These are phyloP conservation scores for Brachycybe producta DNA, from an alignment of 2,888 invertebrate genomes.

Conservation along the genomic window DNA sequence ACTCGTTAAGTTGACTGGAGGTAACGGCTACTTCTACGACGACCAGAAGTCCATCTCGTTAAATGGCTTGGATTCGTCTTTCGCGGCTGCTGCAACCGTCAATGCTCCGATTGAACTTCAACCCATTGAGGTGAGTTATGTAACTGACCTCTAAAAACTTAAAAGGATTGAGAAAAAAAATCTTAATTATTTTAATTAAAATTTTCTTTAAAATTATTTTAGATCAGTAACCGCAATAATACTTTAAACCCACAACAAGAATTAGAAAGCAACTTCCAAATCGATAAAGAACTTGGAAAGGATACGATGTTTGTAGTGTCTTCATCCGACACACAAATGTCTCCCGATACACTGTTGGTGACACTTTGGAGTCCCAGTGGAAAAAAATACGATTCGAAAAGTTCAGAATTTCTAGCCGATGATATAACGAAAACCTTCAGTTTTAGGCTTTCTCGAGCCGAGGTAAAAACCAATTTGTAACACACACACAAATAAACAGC, in stretches of 20 bases:
- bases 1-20: slow-evolving; percentile 18
- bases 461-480: too few species aligned
- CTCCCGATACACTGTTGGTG: slow-evolving; percentile 10
- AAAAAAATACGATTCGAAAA: slow-evolving; percentile 18
- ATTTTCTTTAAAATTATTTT: too few species aligned
- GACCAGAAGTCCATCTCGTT: slow-evolving; percentile 15
- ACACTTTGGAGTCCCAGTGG: slow-evolving; percentile 21
- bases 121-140: slow-evolving; percentile 17
- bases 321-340: slow-evolving; percentile 13
- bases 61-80: slow-evolving; percentile 17
- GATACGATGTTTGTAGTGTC: slow-evolving; percentile 21
- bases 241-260: slow-evolving; percentile 5
- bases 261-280: slow-evolving; percentile 16
- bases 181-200: too few species aligned
- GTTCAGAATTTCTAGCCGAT: slow-evolving; percentile 20
- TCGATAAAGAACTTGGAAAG: slow-evolving; percentile 22
- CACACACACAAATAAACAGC: too few species aligned
- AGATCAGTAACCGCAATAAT: slow-evolving; percentile 18
- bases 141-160: too few species aligned
- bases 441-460: slow-evolving; percentile 21
- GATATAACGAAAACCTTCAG: slow-evolving; percentile 20
- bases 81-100: slow-evolving; percentile 17
- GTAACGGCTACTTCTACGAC: slow-evolving; percentile 20
- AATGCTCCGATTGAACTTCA: slow-evolving; percentile 19
- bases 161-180: too few species aligned